Evolutionary conservation across 2,113 vertebrate species (phyloP).

Genomic region (Herpetotheres cachinnans): DNA sequence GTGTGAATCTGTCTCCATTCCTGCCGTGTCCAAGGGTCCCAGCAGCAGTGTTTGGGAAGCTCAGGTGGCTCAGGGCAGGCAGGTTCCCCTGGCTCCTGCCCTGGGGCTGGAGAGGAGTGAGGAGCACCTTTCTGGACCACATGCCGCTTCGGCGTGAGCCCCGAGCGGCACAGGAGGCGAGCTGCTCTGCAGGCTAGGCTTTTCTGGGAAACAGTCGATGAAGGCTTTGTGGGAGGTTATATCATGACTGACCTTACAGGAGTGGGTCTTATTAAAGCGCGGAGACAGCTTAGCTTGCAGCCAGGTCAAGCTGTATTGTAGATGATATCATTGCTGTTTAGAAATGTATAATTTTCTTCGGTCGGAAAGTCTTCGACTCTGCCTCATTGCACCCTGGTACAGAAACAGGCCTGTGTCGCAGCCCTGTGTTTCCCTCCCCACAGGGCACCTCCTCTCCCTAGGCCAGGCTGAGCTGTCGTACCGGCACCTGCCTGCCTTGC

Average conservation of each 20-base stretch:
- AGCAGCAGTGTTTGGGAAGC: fast-evolving
- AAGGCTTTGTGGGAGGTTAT: neutral
- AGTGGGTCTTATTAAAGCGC: fast-evolving
- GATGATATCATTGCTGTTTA: neutral
- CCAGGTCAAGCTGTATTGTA: fast-evolving
- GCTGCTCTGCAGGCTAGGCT: neutral
- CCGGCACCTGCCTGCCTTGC: neutral
- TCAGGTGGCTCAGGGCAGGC: fast-evolving
- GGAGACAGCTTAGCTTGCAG: neutral
- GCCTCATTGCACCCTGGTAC: neutral
- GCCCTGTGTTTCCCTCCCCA: neutral
- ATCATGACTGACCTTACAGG: neutral
- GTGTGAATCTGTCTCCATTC: neutral
- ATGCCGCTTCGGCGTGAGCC: fast-evolving
- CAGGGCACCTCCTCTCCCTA: neutral
- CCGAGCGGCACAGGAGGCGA: neutral
- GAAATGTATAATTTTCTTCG: neutral
- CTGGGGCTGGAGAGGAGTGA: fast-evolving
- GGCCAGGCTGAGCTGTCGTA: neutral
- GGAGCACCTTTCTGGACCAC: neutral
- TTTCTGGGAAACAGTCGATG: fast-evolving
- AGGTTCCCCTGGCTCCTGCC: neutral
- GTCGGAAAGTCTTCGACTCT: fast-evolving
- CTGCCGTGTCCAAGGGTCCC: neutral
- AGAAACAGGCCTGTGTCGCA: fast-evolving